Conservation (phyloP, 2,113 vertebrate species). For the Cnemophilus loriae region DNA sequence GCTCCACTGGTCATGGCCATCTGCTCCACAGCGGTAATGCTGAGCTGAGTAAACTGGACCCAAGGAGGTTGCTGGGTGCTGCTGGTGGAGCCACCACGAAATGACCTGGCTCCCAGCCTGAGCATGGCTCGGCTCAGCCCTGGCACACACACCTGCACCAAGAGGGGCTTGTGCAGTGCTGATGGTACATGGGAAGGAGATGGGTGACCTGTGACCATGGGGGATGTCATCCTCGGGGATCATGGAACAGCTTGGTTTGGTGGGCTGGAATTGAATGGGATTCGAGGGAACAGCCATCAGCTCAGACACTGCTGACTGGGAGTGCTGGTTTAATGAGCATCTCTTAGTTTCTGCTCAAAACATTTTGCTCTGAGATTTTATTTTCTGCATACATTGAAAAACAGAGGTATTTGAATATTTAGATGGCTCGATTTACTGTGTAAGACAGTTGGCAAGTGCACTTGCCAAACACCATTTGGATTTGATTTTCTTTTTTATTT, state of each 20-base stretch:
- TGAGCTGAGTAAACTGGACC: fast-evolving
- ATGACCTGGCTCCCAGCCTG: neutral
- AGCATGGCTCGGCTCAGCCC: neutral
- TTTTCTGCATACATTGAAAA: slow-evolving; percentile 33
- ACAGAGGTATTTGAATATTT: neutral
- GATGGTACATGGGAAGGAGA: neutral
- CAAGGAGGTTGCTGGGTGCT: fast-evolving
- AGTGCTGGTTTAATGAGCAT: neutral
- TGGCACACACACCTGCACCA: neutral
- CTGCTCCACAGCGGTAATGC: fast-evolving
- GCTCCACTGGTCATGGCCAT: fast-evolving
- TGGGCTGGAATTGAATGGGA: neutral
- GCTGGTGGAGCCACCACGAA: neutral
- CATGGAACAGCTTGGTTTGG: neutral
- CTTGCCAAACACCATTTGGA: slow-evolving; percentile 36
- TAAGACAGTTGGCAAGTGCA: slow-evolving; percentile 17
- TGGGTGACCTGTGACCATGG: fast-evolving
- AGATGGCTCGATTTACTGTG: slow-evolving; percentile 22
- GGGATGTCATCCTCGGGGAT: neutral
- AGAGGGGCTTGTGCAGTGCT: neutral
- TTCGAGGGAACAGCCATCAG: neutral
- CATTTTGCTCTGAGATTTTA: neutral
- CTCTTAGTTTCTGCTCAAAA: neutral
- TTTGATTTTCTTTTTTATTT: neutral
- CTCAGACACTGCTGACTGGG: neutral